Base-by-base conservation (phyloP, 2,888 invertebrate genomes). In the Eupithecia inturbata region DNA sequence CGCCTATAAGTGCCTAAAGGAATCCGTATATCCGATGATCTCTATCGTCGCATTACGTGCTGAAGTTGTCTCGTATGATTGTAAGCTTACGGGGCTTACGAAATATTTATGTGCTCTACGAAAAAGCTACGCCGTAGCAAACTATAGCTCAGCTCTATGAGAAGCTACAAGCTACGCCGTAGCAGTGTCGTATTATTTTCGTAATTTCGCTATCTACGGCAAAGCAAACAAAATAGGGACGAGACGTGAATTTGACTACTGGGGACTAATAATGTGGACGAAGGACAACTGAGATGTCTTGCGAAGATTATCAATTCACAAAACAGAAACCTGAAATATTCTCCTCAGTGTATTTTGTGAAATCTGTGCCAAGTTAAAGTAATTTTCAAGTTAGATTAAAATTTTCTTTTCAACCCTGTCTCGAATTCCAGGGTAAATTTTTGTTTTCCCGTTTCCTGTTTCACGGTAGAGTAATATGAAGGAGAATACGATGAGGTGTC, bases 71-170 rank as follows among this genome's bases (percentile, higher is more conserved):
- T 67, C 57, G 41, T 39, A 26, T 67, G 57, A 71, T 57, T 66
- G 66, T 26, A n/a, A 71, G 68, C 60, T 60, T 69, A 53, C 53
- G 22, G 67, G 26, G 62, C 33, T 57, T 71, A 57, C 53, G 57
- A 70, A 69, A 62, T 67, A n/a, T n/a, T n/a, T 57, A 22, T 26
- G 26, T 62, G 22, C 14, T 45, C 31, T 67, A 73, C 74, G 64
- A 64, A 66, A 64, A 53, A 64, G 71, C 68, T 74, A 71, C 74
- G 74, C 19, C 71, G 74, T 71, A 74, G 71, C 74, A 71, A n/a
- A 67, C 57, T 67, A 68, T 67, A 63, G 45, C 26, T 57, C 4
- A 49, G n/a, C 16, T 70, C 63, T 70, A 70, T 45, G 63, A 66
- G 7, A 22, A 36, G 39, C 36, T 66, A 12, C 14, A 39, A 66